Evolutionary conservation across 64 coral and sea anemone genomes (phyloP).

Genomic region (Montipora efflorescens): DNA sequence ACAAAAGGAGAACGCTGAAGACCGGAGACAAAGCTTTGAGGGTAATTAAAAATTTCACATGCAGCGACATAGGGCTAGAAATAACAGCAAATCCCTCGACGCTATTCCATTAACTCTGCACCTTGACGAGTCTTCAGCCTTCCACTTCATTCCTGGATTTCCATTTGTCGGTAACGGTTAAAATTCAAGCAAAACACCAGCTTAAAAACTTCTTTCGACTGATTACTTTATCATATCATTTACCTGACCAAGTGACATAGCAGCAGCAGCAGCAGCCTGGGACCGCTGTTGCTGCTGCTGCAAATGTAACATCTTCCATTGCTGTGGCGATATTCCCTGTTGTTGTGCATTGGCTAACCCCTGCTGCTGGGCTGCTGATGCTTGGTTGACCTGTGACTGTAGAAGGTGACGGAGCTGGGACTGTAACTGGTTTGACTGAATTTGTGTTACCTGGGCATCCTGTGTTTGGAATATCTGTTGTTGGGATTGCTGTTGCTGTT

Average conservation of each 20-base stretch:
- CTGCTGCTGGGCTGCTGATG: constrained; percentile 39
- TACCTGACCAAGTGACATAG: constrained; percentile 45
- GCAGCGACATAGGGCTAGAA: no score
- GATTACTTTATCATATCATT: background rate
- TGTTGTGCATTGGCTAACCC: constrained; percentile 10
- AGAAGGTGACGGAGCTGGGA: constrained; percentile 47
- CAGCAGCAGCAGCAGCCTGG: constrained; percentile 13
- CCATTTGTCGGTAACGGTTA: no score
- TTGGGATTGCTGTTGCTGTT: background rate
- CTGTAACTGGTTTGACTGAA: constrained; percentile 10
- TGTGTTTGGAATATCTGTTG: constrained; percentile 13
- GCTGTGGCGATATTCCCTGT: background rate
- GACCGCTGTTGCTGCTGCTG: constrained; percentile 71
- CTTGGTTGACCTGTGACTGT: constrained; percentile 38
- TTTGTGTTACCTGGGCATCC: constrained; percentile 20
- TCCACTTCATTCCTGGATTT: no score
- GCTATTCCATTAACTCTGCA: no score
- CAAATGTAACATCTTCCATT: constrained; percentile 32
- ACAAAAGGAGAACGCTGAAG: no score
- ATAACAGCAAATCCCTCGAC: no score
- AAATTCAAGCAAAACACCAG: background rate
- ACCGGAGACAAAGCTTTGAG: no score
- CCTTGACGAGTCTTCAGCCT: no score
- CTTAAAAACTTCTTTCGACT: background rate
- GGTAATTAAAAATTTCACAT: no score